Conservation (phyloP, 2,888 invertebrate genomes). For the Globia sparganii region DNA sequence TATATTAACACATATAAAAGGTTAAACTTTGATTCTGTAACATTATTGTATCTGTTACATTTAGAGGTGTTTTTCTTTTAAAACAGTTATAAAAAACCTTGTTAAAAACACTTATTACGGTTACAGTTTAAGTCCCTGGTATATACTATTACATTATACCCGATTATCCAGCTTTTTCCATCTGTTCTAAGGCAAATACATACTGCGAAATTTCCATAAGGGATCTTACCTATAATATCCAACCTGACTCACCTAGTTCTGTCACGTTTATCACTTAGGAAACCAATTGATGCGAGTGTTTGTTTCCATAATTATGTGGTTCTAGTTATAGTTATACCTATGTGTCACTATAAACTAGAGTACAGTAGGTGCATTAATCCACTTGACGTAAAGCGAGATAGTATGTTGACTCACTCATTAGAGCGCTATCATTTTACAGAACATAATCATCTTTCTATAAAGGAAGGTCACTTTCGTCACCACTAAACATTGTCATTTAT, state of each 20-base stretch:
- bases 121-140: too few species aligned
- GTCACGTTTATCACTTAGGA: constrained; percentile 40
- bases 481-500: background rate
- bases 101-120: too few species aligned
- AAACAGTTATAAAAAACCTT: too few species aligned
- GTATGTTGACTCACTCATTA: background rate
- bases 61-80: too few species aligned
- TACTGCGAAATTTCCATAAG: constrained; percentile 12
- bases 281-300: constrained; percentile 46
- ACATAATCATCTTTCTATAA: background rate
- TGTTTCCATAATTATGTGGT: constrained; percentile 54
- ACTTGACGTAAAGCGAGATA: constrained; percentile 8
- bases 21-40: too few species aligned
- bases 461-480: background rate
- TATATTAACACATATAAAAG: too few species aligned
- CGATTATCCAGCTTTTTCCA: too few species aligned
- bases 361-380: constrained; percentile 32
- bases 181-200: constrained; percentile 4
- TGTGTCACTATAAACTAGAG: constrained; percentile 7
- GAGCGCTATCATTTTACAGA: background rate
- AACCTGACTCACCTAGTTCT: constrained; percentile 37
- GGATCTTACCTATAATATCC: constrained; percentile 20
- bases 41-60: too few species aligned
- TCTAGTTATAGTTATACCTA: constrained; percentile 23
- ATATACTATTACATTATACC: background rate